Evolutionary conservation across 2,113 vertebrate genomes (phyloP).

Genomic region (Campylomormyrus tamandua): DNA sequence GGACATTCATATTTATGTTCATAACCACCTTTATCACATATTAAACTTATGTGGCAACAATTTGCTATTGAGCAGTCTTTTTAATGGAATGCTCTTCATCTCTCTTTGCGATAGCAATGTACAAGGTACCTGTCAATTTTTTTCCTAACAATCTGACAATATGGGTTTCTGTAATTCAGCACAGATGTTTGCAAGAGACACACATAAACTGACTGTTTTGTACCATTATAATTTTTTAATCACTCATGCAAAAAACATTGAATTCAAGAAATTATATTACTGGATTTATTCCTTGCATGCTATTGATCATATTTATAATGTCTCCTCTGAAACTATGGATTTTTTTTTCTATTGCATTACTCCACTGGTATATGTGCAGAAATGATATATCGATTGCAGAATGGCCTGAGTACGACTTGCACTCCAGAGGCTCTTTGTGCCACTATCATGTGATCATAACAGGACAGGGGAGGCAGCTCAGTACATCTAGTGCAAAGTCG

Average conservation of each 20-base stretch:
- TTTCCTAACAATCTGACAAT: neutral
- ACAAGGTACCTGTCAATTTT: neutral
- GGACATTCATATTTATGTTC: neutral
- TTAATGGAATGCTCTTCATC: neutral
- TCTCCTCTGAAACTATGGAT: neutral
- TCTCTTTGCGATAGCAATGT: neutral
- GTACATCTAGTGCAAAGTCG: conserved; percentile 22
- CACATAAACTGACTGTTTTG: neutral
- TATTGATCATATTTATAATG: too few species aligned
- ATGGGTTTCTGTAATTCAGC: neutral
- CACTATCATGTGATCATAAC: neutral
- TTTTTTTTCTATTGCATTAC: neutral
- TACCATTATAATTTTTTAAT: neutral
- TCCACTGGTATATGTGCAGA: neutral
- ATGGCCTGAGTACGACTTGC: neutral
- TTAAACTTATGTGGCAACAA: neutral
- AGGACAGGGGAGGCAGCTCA: neutral
- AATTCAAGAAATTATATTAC: too few species aligned
- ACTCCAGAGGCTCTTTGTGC: neutral
- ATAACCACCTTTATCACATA: neutral
- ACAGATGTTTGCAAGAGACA: neutral
- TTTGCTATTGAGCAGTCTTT: neutral
- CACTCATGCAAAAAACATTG: too few species aligned
- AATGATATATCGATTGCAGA: neutral
- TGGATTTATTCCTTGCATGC: too few species aligned